phyloP scores from a whole-genome alignment of 2,888 invertebrate genomes.

The Pollenia labialis region DNA sequence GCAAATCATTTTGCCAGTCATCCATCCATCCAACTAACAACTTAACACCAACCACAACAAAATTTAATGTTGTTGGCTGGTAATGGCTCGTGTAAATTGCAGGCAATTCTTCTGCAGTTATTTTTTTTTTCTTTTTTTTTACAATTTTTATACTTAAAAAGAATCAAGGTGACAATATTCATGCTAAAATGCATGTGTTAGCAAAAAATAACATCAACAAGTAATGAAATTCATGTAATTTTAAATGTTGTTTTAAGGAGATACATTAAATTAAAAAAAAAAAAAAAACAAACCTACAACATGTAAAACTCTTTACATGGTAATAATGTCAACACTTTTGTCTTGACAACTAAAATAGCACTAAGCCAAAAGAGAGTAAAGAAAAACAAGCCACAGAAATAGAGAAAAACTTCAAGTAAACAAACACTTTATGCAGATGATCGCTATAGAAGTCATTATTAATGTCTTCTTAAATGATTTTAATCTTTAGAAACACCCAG shows the following conservation, averaged over 20 bases:
- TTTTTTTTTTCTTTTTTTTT: background rate
- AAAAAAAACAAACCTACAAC: conserved; percentile 3
- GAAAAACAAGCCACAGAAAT: background rate
- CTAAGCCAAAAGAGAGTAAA: background rate
- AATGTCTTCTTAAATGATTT: conserved; percentile 10
- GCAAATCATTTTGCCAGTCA: conserved; percentile 49
- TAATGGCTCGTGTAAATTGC: conserved; percentile 67
- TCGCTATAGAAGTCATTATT: conserved; percentile 21
- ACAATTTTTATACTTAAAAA: conserved; percentile 28
- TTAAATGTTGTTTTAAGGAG: conserved; percentile 42
- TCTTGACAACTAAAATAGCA: conserved; percentile 24
- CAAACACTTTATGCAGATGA: conserved; percentile 36
- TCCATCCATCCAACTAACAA: conserved; percentile 39
- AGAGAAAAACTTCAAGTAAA: background rate
- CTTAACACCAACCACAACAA: conserved; percentile 15
- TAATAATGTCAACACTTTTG: conserved; percentile 58
- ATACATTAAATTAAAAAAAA: conserved; percentile 7
- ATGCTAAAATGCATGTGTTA: conserved; percentile 54
- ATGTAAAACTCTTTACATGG: conserved; percentile 49
- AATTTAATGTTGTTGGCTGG: conserved; percentile 28
- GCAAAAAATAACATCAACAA: conserved; percentile 17
- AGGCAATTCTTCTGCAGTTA: conserved; percentile 20
- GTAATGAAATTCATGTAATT: conserved; percentile 22
- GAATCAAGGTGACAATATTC: conserved; percentile 57
- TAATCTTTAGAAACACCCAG: conserved; percentile 2